These are phyloP conservation scores for Triplophysa rosa DNA, from an alignment of 2,113 vertebrate genomes.

Conservation along the genomic window DNA sequence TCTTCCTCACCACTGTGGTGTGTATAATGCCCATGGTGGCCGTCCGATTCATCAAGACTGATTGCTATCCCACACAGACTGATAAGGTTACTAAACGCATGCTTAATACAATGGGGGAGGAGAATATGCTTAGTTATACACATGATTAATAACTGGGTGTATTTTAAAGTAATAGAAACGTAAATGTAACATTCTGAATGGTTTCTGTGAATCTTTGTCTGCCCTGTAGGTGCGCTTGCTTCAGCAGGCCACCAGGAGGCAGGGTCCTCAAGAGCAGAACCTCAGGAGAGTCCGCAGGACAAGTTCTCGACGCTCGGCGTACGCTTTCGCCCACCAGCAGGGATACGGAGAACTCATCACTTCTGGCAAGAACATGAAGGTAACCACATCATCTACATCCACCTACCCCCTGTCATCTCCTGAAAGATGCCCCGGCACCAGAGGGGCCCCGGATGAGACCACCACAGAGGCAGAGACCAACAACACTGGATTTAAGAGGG, in stretches of 20 bases:
- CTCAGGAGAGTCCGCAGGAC: slow-evolving; percentile 75
- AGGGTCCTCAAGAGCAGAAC: slow-evolving; percentile 67
- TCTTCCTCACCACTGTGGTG: slow-evolving; percentile 78
- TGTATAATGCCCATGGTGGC: slow-evolving; percentile 76
- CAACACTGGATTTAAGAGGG: neutral
- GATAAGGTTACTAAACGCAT: slow-evolving; percentile 73
- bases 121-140: neutral
- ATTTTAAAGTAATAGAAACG: neutral
- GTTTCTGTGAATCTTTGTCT: neutral
- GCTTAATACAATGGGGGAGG: neutral
- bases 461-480: neutral
- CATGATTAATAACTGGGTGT: neutral
- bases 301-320: slow-evolving; percentile 80
- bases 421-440: slow-evolving; percentile 61
- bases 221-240: slow-evolving; percentile 71
- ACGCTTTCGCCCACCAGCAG: slow-evolving; percentile 83
- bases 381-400: slow-evolving; percentile 58
- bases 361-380: slow-evolving; percentile 82
- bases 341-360: slow-evolving; percentile 82
- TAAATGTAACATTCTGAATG: neutral
- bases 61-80: slow-evolving; percentile 74
- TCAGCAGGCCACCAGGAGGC: slow-evolving; percentile 74
- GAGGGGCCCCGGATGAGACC: slow-evolving; percentile 64
- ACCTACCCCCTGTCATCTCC: slow-evolving; percentile 61
- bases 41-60: slow-evolving; percentile 73